A percentile compares a stretch with the other conserved stretches of the same genome.
Conservation (phyloP, 2,113 vertebrate genomes). For the Suncus etruscus region DNA sequence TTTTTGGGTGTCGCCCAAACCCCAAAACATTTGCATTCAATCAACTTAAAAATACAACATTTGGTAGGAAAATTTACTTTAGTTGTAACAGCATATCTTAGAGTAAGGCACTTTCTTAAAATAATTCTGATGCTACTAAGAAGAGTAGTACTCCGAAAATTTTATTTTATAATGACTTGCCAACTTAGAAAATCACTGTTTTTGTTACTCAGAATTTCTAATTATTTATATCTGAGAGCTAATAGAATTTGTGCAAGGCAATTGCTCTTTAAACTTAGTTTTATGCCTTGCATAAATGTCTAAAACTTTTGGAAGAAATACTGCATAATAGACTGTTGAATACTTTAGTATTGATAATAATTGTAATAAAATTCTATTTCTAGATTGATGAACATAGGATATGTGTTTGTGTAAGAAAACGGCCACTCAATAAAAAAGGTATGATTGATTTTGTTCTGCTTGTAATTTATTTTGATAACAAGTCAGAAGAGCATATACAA, state of each 20-base stretch:
- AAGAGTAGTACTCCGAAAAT: not conserved
- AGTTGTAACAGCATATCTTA: not conserved
- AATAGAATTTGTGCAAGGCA: constrained; percentile 24
- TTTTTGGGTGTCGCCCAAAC: too few relatives aligned
- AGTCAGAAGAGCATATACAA: constrained; percentile 36
- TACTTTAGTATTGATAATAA: constrained; percentile 53
- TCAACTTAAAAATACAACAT: constrained; percentile 16
- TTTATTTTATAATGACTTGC: constrained; percentile 48
- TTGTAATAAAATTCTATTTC: constrained; percentile 65
- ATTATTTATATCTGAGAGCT: constrained; percentile 34
- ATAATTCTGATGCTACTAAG: constrained; percentile 10
- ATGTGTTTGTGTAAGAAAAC: constrained; percentile 97
- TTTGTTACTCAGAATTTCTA: constrained; percentile 36
- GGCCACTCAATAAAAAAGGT: constrained; percentile 99
- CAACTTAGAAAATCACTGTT: constrained; percentile 44
- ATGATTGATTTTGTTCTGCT: constrained; percentile 63
- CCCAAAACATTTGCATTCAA: not conserved
- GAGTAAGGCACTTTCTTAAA: constrained; percentile 1
- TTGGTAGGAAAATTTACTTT: constrained; percentile 58
- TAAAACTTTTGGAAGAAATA: constrained; percentile 41
- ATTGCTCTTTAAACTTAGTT: constrained; percentile 55
- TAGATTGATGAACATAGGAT: constrained; percentile 99
- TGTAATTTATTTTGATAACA: constrained; percentile 38
- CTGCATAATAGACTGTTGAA: constrained; percentile 1
- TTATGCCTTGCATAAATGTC: constrained; percentile 41